Base-by-base conservation (phyloP, 2,888 invertebrate species). In the Cephus sareptanus region DNA sequence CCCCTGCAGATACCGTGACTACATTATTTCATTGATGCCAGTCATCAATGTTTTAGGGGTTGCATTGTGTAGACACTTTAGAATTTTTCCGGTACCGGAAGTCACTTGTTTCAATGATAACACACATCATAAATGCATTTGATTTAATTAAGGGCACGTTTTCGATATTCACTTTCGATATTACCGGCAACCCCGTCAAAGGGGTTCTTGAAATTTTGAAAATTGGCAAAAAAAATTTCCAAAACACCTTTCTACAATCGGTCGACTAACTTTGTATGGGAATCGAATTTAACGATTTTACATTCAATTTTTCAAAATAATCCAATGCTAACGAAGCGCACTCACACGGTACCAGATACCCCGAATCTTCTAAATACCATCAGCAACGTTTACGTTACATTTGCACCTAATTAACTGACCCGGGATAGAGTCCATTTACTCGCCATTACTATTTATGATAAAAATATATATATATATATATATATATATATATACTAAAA, bases 21-120 rank as follows among this genome's bases (percentile, higher is more conserved):
- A 83, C 85, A 85, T 88, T 85, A 88, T 88, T 88, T 87, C 86
- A 87, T 86, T 84, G 85, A 85, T 82, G 85, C 77, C 79, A 79
- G 79, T 82, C 79, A 77, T 79, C 79, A 9, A 9, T 56, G 56
- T 56, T 56, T 15, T 56, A 23, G 56, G 23, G 77, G 37, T 76
- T 76, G 77, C 74, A 81, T 82, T 80, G 83, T 81, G 79, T 81
- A 81, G 82, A 83, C 80, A 83, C 83, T 81, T 83, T 79, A 31
- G 70, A 76, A 77, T 71, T 76, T 56, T 34, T 68, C 40, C 69
- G 68, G 31, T 15, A 34, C 33, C 71, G 71, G 71, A 71, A 71
- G 71, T 71, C 31, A 71, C 71, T 31, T 33, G 31, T 71, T 34
- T 71, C 56, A 9, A 15, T 1, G 56, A 56, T 56, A 15, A 40